phyloP scores from a whole-genome alignment of 2,113 vertebrate species.

The Oostethus manadensis region DNA sequence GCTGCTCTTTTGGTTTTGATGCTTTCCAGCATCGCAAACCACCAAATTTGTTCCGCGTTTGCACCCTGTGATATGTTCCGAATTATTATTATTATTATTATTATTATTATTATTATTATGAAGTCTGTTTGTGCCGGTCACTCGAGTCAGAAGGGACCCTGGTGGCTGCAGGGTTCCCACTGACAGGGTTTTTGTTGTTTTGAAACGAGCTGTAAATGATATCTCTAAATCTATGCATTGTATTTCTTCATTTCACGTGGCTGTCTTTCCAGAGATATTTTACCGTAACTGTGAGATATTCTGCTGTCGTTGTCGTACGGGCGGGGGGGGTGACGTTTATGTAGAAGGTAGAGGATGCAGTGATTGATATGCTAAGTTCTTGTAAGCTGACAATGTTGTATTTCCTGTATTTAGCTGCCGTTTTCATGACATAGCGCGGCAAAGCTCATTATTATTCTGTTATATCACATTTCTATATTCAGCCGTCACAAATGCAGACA shows the following conservation, averaged over 20 bases:
- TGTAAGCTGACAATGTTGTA: conserved; percentile 83
- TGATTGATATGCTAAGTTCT: conserved; percentile 83
- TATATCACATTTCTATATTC: conserved; percentile 68
- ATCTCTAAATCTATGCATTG: conserved; percentile 90
- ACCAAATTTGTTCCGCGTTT: conserved; percentile 60
- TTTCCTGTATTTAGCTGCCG: conserved; percentile 76
- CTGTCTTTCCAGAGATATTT: conserved; percentile 80
- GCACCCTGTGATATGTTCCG: conserved; percentile 55
- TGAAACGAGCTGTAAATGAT: conserved; percentile 70
- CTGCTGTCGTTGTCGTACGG: conserved; percentile 71
- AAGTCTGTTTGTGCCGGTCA: conserved; percentile 66
- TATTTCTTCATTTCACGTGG: conserved; percentile 80
- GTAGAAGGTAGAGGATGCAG: conserved; percentile 82
- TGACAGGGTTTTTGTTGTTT: conserved; percentile 28
- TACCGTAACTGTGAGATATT: conserved; percentile 92
- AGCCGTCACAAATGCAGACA: conserved; percentile 66
- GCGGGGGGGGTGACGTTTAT: conserved; percentile 78
- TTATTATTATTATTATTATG: conserved; percentile 23
- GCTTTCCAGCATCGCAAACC: conserved; percentile 52
- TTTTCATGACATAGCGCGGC: conserved; percentile 72
- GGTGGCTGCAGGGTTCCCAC: conserved; percentile 55
- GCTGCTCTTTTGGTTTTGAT: conserved; percentile 55
- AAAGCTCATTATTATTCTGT: conserved; percentile 49
- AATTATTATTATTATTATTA: conserved; percentile 25
- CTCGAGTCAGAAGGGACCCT: conserved; percentile 63